A percentile compares a stretch with the other conserved stretches of the same genome.
Conservation (phyloP, 2,888 invertebrate genomes). For the Agrochola lychnidis region DNA sequence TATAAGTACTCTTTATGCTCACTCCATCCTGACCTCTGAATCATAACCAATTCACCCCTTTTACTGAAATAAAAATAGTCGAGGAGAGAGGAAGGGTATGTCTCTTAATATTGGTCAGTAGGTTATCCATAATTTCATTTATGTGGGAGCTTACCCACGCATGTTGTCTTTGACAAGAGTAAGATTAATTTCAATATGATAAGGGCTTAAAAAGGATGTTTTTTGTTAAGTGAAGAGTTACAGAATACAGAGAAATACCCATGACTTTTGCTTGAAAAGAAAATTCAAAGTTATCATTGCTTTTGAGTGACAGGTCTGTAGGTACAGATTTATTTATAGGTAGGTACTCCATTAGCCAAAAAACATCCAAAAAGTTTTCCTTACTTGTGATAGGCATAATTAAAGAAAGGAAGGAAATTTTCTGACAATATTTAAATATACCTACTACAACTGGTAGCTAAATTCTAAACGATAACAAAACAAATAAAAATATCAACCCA, state of each 20-base stretch:
- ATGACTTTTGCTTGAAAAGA: background rate
- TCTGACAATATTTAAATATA: background rate
- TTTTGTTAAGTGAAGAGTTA: constrained; percentile 8
- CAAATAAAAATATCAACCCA: constrained; percentile 30
- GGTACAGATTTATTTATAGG: no score
- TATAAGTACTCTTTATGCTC: constrained; percentile 76
- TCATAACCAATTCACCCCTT: constrained; percentile 66
- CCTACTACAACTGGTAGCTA: background rate
- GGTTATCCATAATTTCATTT: constrained; percentile 82
- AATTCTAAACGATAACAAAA: constrained; percentile 18
- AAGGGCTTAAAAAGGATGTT: constrained; percentile 67
- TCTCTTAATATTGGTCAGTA: constrained; percentile 71
- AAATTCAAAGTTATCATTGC: no score
- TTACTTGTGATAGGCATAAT: background rate
- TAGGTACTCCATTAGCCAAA: background rate
- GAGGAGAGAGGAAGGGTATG: constrained; percentile 53
- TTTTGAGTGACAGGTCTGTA: no score
- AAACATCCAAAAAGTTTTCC: background rate
- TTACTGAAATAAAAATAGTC: constrained; percentile 52
- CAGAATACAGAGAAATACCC: no score
- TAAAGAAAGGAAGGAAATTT: background rate
- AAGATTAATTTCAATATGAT: constrained; percentile 74
- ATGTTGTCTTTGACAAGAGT: constrained; percentile 74
- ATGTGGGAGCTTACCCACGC: constrained; percentile 79
- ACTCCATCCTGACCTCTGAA: constrained; percentile 73